phyloP scores from a whole-genome alignment of 2,797 vertebrate species.

The Gambusia yucatana region DNA sequence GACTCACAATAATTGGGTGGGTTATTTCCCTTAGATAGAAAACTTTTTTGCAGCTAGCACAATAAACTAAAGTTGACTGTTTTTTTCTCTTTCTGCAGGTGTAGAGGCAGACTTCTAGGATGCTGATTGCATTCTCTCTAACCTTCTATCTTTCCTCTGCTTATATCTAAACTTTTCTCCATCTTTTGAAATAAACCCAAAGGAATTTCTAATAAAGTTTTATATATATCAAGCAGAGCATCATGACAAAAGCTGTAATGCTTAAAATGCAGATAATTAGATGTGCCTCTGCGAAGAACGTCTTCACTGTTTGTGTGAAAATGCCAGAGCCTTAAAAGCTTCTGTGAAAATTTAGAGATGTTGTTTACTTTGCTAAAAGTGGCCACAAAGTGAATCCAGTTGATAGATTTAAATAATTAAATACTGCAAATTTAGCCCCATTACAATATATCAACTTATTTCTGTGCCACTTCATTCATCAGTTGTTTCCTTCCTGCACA shows the following conservation, averaged over 20 bases:
- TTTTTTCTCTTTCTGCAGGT: not conserved
- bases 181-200: too few relatives aligned
- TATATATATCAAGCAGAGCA: too few relatives aligned
- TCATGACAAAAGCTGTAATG: too few relatives aligned
- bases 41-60: not conserved
- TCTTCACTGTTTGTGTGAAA: not conserved
- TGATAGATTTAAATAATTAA: slow-evolving; percentile 1
- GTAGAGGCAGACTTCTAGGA: too few relatives aligned
- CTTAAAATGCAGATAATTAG: not conserved
- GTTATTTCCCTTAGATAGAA: not conserved
- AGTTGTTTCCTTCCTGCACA: not conserved
- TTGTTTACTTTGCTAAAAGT: not conserved
- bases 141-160: too few relatives aligned
- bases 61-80: not conserved
- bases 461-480: not conserved
- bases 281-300: not conserved
- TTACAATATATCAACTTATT: not conserved
- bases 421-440: not conserved
- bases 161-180: too few relatives aligned
- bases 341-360: not conserved
- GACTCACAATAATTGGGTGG: not conserved
- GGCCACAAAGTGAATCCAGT: not conserved
- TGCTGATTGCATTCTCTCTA: too few relatives aligned
- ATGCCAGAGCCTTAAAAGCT: not conserved
- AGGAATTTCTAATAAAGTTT: too few relatives aligned